These are phyloP conservation scores for Tupiocoris notatus DNA, from an alignment of 2,888 invertebrate species.

Conservation along the genomic window DNA sequence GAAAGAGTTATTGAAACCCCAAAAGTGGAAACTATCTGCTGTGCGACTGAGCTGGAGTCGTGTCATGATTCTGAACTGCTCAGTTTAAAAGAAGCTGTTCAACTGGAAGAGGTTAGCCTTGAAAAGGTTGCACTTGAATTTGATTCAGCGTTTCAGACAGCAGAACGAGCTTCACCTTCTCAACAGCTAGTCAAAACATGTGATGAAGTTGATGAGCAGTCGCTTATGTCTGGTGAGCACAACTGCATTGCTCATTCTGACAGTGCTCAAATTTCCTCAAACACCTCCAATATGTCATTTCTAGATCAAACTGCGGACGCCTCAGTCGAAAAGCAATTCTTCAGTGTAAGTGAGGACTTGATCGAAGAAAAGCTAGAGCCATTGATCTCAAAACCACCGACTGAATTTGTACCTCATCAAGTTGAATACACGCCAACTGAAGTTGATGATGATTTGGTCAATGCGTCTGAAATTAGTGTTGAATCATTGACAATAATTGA, in stretches of 20 bases:
- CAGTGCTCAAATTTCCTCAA: neutral
- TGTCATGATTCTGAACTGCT: neutral
- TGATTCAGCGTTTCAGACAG: no score
- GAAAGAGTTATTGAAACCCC: slow-evolving; percentile 1
- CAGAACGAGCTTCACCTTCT: no score
- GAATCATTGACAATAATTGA: no score
- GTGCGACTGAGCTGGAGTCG: neutral
- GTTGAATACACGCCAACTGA: neutral
- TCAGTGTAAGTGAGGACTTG: no score
- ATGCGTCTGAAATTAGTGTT: neutral
- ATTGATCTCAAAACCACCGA: neutral
- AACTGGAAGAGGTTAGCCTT: neutral
- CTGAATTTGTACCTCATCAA: neutral
- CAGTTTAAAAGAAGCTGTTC: neutral
- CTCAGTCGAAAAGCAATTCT: neutral
- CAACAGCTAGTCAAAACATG: no score
- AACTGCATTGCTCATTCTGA: no score
- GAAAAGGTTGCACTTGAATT: no score
- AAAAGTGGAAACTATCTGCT: neutral
- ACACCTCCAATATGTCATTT: neutral
- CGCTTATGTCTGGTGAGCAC: no score
- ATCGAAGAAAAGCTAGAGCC: neutral
- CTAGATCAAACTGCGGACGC: neutral
- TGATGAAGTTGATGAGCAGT: no score
- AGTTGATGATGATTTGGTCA: neutral